A percentile compares a stretch with the other conserved stretches of the same genome.
Evolutionary conservation across 2,888 invertebrate species (phyloP).

Genomic region (Ectemnius continuus): DNA sequence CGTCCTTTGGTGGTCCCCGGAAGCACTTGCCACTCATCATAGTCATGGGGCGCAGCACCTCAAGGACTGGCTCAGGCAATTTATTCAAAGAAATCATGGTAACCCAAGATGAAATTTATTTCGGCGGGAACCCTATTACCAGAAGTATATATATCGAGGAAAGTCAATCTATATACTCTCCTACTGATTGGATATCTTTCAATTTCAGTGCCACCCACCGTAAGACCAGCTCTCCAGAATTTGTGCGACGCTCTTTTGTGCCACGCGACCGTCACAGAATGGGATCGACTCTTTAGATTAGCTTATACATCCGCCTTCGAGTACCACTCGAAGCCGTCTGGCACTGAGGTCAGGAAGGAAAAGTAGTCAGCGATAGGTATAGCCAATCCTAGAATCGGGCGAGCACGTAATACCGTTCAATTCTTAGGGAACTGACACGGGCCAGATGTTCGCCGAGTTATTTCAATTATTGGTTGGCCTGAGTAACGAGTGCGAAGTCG

Average conservation of each 20-base stretch:
- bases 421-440: slow-evolving; percentile 80
- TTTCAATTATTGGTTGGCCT: slow-evolving; percentile 85
- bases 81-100: slow-evolving; percentile 67
- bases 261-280: slow-evolving; percentile 88
- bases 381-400: not conserved
- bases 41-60: slow-evolving; percentile 69
- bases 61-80: slow-evolving; percentile 72
- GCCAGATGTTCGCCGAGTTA: slow-evolving; percentile 82
- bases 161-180: too few relatives aligned
- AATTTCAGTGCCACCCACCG: slow-evolving; percentile 82
- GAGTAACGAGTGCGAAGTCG: slow-evolving; percentile 88
- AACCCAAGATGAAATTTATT: slow-evolving; percentile 57
- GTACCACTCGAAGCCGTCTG: slow-evolving; percentile 64
- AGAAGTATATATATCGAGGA: not conserved
- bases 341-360: slow-evolving; percentile 59
- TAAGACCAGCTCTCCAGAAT: slow-evolving; percentile 85
- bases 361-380: not conserved
- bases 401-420: not conserved
- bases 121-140: not conserved
- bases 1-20: slow-evolving; percentile 90
- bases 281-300: slow-evolving; percentile 85
- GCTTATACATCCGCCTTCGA: slow-evolving; percentile 79
- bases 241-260: slow-evolving; percentile 88
- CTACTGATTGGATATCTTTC: not conserved
- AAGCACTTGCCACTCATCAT: slow-evolving; percentile 84